Conservation (phyloP, 2,888 invertebrate genomes). For the Acanthococcus lagerstroemiae region DNA sequence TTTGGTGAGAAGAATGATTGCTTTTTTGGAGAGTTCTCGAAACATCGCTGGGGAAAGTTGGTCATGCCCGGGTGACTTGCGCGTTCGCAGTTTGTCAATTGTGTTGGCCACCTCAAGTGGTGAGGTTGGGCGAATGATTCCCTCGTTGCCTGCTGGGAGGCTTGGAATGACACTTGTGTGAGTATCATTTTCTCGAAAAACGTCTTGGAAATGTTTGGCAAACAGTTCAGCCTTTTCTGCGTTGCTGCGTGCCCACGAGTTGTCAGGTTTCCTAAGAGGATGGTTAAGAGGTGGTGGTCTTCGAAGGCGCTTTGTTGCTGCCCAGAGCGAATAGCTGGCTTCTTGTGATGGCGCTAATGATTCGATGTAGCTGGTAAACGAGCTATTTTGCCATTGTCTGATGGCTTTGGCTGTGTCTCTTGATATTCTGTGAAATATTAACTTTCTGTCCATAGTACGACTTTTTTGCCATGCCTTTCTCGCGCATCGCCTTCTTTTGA, state of each 20-base stretch:
- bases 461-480: no score
- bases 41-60: background rate
- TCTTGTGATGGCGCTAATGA: no score
- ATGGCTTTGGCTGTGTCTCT: no score
- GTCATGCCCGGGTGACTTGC: background rate
- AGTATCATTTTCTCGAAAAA: background rate
- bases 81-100: background rate
- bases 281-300: no score
- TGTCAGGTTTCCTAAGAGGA: background rate
- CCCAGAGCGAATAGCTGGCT: no score
- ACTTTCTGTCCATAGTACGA: no score
- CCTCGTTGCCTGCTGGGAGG: background rate
- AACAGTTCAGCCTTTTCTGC: background rate
- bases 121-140: background rate
- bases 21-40: background rate
- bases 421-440: no score
- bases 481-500: no score
- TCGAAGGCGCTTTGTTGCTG: no score
- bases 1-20: background rate
- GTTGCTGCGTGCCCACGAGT: background rate
- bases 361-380: no score
- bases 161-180: background rate
- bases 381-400: no score
- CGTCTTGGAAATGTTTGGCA: background rate
- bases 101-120: background rate